Conservation (phyloP, 2,888 invertebrate genomes). For the Lithophane semibrunnea region DNA sequence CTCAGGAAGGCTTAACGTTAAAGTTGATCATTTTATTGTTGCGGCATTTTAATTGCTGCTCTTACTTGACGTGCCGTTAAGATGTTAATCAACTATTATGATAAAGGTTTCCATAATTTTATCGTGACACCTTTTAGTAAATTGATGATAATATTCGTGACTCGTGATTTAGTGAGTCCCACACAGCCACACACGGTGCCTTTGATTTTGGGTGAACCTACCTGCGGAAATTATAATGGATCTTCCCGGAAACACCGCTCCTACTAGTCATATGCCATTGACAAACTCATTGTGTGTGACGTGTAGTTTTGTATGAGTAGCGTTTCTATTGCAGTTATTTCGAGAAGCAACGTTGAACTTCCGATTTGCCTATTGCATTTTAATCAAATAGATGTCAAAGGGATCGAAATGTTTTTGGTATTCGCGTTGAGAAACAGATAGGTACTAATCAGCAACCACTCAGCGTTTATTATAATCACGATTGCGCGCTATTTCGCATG, state of each 20-base stretch:
- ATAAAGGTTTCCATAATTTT: constrained; percentile 56
- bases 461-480: constrained; percentile 63
- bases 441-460: constrained; percentile 32
- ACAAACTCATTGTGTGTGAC: constrained; percentile 68
- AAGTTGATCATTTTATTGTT: constrained; percentile 46
- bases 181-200: constrained; percentile 52
- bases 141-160: constrained; percentile 36
- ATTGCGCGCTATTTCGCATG: constrained; percentile 65
- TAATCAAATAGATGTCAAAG: constrained; percentile 33
- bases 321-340: constrained; percentile 25
- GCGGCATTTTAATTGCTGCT: constrained; percentile 54
- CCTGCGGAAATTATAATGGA: constrained; percentile 65
- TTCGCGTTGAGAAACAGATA: constrained; percentile 22
- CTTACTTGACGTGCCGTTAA: constrained; percentile 45
- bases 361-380: constrained; percentile 25
- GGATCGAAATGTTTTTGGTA: constrained; percentile 19
- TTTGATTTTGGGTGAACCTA: constrained; percentile 52
- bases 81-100: constrained; percentile 50
- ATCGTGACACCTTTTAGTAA: constrained; percentile 39
- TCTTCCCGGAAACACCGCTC: constrained; percentile 73
- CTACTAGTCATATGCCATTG: constrained; percentile 63
- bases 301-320: constrained; percentile 19
- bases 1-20: constrained; percentile 42
- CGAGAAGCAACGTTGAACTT: constrained; percentile 15
- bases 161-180: constrained; percentile 40